phyloP scores from a whole-genome alignment of 2,888 invertebrate species.

The Podotricha telesiphe region DNA sequence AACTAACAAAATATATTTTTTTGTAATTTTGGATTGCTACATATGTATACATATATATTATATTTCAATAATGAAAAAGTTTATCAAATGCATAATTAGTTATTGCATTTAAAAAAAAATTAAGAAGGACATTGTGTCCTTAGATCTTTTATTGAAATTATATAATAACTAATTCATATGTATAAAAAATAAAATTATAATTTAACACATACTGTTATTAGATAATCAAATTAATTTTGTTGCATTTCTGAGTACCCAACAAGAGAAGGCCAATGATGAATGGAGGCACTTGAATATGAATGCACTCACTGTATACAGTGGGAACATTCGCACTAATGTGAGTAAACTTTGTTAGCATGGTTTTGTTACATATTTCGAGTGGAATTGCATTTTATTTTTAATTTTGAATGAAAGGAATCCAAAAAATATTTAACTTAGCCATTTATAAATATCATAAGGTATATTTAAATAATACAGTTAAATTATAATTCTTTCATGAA shows the following conservation, averaged over 20 bases:
- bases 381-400: constrained; percentile 3
- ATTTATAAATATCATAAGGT: neutral
- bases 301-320: constrained; percentile 53
- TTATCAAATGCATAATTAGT: too few species aligned
- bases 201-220: constrained; percentile 36
- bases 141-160: neutral
- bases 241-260: constrained; percentile 41
- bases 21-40: too few species aligned
- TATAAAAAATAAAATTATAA: neutral
- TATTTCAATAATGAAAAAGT: too few species aligned
- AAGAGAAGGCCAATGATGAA: constrained; percentile 44
- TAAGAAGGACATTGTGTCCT: too few species aligned
- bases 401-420: neutral
- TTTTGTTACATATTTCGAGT: constrained; percentile 24
- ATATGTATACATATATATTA: too few species aligned
- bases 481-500: neutral
- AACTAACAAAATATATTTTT: too few species aligned
- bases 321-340: constrained; percentile 53
- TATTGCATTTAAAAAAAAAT: too few species aligned
- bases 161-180: neutral
- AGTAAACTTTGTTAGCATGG: constrained; percentile 51
- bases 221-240: constrained; percentile 41
- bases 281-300: constrained; percentile 50
- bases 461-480: neutral
- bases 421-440: neutral